Evolutionary conservation across 2,888 invertebrate species (phyloP), one percentile per base, ranked within the genome.

Genomic region (Sphaerophoria rueppellii): DNA sequence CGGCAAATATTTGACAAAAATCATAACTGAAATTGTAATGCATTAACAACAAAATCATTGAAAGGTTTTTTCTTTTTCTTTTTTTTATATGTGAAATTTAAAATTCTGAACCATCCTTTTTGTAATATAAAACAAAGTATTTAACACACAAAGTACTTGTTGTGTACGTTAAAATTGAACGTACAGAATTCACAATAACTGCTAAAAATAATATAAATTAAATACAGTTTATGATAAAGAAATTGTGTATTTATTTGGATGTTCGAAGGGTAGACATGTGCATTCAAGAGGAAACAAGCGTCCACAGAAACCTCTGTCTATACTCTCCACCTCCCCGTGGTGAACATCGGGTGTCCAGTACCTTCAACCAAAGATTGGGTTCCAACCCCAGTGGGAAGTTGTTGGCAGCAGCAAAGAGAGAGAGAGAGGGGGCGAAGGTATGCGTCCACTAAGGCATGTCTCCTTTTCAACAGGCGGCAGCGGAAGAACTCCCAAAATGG

Each of bases 171-270:
- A 40, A 7, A 69, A 37, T 78, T 72, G 4, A 16, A 67, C 54
- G 43, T 72, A 73, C 16, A 24, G 14, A 54, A 4, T 65, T 43
- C 34, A 79, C 52, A 72, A 43, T 73, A 73, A 79, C 54, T 50
- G 43, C 11, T 46, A 72, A 52, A 24, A 24, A 24, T 24, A 24
- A 24, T 2, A n/a, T n/a, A n/a, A 24, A 24, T 24, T 24, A 24
- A 24, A 24, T 24, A 24, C 24, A 24, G 24, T 24, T 67, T 37
- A 65, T 52, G 35, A 43, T 48, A 37, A 76, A 60, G 57, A 46
- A 40, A 35, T 14, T 14, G 35, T 57, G 46, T 48, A 12, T 61
- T 57, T n/a, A n/a, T n/a, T n/a, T n/a, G n/a, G n/a, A n/a, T n/a
- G n/a, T n/a, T n/a, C n/a, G n/a, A n/a, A n/a, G n/a, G n/a, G n/a